These are phyloP conservation scores for Zootoca vivipara DNA, from an alignment of 2,113 vertebrate species.

Conservation along the genomic window DNA sequence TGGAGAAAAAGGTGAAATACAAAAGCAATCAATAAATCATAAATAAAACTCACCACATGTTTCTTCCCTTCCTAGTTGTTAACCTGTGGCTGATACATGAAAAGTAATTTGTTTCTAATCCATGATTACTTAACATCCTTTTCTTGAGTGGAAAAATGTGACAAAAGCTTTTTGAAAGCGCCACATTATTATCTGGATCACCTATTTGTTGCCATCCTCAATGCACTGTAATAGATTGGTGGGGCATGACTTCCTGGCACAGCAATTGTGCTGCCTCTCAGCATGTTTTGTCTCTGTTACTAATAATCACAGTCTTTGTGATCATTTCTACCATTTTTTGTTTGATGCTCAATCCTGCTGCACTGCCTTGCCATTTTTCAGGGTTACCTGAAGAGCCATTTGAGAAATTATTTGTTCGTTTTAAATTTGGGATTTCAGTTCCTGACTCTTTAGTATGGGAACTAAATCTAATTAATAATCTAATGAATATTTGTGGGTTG, in stretches of 20 bases:
- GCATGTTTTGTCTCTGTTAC: not conserved
- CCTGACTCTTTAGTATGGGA: not conserved
- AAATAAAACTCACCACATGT: not conserved
- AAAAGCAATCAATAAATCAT: too few species aligned
- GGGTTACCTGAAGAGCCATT: not conserved
- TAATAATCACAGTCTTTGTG: not conserved
- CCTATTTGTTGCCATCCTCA: constrained; percentile 2
- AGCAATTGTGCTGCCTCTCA: not conserved
- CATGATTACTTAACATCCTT: not conserved
- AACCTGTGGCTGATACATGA: not conserved
- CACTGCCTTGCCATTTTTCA: not conserved
- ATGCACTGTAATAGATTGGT: constrained; percentile 1
- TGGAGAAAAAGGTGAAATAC: too few species aligned
- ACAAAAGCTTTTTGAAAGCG: constrained; percentile 8
- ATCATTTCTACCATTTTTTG: not conserved
- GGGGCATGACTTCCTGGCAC: not conserved
- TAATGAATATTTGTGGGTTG: not conserved
- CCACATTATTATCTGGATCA: constrained; percentile 9
- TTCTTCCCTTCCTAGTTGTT: not conserved
- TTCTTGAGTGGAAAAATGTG: not conserved
- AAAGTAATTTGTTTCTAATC: constrained; percentile 16
- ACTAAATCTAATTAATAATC: not conserved
- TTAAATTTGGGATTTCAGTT: not conserved
- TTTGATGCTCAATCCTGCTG: not conserved
- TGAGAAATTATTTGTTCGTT: not conserved